Percentiles rank a stretch among this genome's conserved stretches.
phyloP scores from a whole-genome alignment of 2,113 vertebrate species.

The Orientallactaga bullata region DNA sequence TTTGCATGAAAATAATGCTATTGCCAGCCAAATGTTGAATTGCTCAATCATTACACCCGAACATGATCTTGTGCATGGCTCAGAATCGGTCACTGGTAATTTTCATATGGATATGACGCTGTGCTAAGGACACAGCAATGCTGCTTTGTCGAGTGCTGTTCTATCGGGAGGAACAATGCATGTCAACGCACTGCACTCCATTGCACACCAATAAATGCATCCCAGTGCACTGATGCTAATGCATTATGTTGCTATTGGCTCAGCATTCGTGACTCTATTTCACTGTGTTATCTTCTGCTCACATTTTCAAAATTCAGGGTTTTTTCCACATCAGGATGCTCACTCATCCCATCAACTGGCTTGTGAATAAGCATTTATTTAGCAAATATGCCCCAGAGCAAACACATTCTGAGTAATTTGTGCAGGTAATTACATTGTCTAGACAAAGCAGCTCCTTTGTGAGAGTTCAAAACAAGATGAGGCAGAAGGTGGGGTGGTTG shows the following conservation, averaged over 20 bases:
- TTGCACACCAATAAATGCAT: too few species aligned
- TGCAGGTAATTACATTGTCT: background rate
- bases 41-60: background rate
- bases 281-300: background rate
- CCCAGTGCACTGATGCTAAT: too few species aligned
- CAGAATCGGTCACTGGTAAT: background rate
- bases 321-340: background rate
- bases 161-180: background rate
- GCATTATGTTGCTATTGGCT: background rate
- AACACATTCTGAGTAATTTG: background rate
- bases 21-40: background rate
- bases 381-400: background rate
- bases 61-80: background rate
- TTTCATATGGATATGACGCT: background rate
- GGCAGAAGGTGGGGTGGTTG: background rate
- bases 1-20: background rate
- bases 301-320: slow-evolving; percentile 2
- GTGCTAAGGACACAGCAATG: background rate
- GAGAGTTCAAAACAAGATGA: background rate
- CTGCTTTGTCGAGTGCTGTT: background rate
- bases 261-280: background rate
- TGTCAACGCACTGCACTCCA: too few species aligned
- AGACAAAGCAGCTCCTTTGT: background rate
- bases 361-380: background rate
- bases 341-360: background rate